Base-by-base conservation (phyloP, 2,888 invertebrate genomes). In the Philopedon plagiatum region DNA sequence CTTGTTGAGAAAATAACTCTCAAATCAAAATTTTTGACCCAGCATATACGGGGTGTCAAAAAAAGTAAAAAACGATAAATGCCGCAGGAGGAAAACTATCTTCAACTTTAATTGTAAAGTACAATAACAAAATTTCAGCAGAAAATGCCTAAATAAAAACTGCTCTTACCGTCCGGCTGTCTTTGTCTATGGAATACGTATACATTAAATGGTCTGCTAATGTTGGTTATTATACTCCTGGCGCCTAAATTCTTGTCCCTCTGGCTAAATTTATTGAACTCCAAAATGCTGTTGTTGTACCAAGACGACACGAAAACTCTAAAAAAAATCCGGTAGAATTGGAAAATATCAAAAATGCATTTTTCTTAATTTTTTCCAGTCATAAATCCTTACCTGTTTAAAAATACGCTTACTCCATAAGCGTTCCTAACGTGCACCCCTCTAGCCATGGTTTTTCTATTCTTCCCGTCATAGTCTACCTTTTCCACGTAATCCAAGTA, bases 401-500 rank as follows among this genome's bases (percentile, higher is more conserved):
- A 93, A 84, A 95, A 92, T 66, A 94, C 86, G 37, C 91, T 90
- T 46, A 95, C 89, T 61, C 91, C 91, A 79, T 91, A 91, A 69
- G 94, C 87, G 81, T 90, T 90, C 81, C 90, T 90, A 18, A 90
- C 90, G 88, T 91, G 86, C 11, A 83, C 80, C 39, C 83, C 84
- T 73, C 81, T 87, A 68, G 88, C 86, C 62, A 92, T 86, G 4
- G 91, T 91, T 80, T 85, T 86, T 65, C 94, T 87, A 80, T 90
- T 88, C 13, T 85, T 85, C 8, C 94, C 95, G 81, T 92, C 88
- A 85, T 95, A 95, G 86, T 93, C 91, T 19, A 93, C 90, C 72
- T 93, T 87, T 85, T 95, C 94, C 4, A 95, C 89, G 79, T 90
- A 91, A 86, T 94, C 94, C 79, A 94, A 87, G 85, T 93, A 94